Conservation (phyloP, 1,140 invertebrate species). For the Drosophila asahinai region DNA sequence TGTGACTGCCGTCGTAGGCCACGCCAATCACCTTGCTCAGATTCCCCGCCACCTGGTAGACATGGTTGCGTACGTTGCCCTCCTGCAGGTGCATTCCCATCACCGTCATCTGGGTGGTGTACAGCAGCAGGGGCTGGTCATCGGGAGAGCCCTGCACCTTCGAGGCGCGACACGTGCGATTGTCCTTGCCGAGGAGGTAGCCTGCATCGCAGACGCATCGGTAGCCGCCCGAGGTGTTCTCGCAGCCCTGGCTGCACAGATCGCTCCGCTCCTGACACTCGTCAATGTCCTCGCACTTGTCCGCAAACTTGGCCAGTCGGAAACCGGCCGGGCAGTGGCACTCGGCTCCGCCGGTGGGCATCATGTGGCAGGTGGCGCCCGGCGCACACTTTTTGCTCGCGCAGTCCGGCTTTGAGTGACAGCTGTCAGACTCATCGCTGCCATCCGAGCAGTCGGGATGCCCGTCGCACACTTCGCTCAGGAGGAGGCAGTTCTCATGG, state of each 20-base stretch:
- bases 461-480: conserved; percentile 88
- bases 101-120: conserved; percentile 86
- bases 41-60: conserved; percentile 85
- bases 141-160: conserved; percentile 79
- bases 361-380: conserved; percentile 64
- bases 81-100: conserved; percentile 86
- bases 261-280: conserved; percentile 89
- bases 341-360: conserved; percentile 81
- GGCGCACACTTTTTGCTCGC: conserved; percentile 45
- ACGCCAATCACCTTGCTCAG: conserved; percentile 89
- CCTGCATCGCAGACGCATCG: conserved; percentile 92
- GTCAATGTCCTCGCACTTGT: conserved; percentile 89
- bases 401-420: conserved; percentile 67
- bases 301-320: conserved; percentile 63
- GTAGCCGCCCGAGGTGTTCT: conserved; percentile 91
- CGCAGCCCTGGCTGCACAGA: conserved; percentile 93
- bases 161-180: conserved; percentile 89
- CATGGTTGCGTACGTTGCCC: conserved; percentile 63
- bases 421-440: conserved; percentile 79
- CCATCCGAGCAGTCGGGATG: conserved; percentile 84
- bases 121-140: conserved; percentile 88
- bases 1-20: conserved; percentile 87
- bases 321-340: conserved; percentile 86
- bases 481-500: conserved; percentile 86
- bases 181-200: conserved; percentile 88